These are phyloP conservation scores for Trematomus loennbergii DNA, from an alignment of 2,113 vertebrate genomes.

Conservation along the genomic window DNA sequence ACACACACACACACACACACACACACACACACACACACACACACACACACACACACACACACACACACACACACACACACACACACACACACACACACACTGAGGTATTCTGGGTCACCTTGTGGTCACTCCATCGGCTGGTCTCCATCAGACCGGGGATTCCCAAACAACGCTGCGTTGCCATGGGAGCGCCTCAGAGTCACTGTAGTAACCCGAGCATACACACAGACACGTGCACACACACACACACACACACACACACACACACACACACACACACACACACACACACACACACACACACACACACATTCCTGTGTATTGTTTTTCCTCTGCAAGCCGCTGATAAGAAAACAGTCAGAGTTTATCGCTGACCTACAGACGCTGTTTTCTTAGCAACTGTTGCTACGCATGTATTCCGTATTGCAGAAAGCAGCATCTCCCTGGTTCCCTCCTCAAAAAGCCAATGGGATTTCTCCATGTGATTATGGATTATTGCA, in stretches of 20 bases:
- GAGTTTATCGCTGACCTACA: neutral
- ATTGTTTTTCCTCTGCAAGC: neutral
- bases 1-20: neutral
- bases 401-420: neutral
- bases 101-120: constrained; percentile 11
- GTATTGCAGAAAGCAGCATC: no score
- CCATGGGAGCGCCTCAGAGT: constrained; percentile 19
- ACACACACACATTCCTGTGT: neutral
- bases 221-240: neutral
- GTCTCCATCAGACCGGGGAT: constrained; percentile 34
- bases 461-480: no score
- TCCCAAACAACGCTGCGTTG: constrained; percentile 55
- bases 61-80: no score
- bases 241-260: constrained; percentile 1
- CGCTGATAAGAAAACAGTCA: neutral
- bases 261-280: neutral
- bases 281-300: neutral
- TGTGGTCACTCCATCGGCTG: neutral
- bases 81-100: neutral
- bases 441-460: no score
- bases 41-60: no score
- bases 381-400: neutral
- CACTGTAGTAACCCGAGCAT: neutral
- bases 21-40: no score
- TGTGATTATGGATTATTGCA: no score